A percentile compares a stretch with the other conserved stretches of the same genome.
phyloP scores from a whole-genome alignment of 1,140 invertebrate genomes.

The Calycopis cecrops region DNA sequence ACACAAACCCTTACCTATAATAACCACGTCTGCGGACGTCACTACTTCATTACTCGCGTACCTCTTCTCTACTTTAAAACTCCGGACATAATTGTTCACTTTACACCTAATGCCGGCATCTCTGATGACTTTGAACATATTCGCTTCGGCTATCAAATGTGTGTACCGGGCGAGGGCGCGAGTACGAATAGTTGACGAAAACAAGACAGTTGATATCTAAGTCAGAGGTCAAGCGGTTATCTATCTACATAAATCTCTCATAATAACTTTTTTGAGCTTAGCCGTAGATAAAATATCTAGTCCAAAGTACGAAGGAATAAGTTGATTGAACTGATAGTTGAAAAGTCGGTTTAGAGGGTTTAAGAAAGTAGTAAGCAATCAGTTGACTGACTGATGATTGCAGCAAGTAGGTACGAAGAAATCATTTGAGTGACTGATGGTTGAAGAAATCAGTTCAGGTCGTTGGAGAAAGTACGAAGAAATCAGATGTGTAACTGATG shows the following conservation, averaged over 20 bases:
- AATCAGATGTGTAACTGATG: no score
- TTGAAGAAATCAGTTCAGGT: no score
- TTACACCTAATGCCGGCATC: slow-evolving; percentile 36
- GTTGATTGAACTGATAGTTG: no score
- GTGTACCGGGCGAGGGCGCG: background rate
- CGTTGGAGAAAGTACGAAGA: no score
- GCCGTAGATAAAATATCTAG: background rate
- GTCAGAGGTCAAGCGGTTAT: slow-evolving; percentile 22
- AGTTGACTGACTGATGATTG: no score
- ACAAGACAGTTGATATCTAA: background rate
- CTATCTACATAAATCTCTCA: background rate
- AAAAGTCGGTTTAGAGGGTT: no score
- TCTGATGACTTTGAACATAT: slow-evolving; percentile 55
- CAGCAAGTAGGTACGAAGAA: no score
- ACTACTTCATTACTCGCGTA: slow-evolving; percentile 43
- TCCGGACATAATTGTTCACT: slow-evolving; percentile 39
- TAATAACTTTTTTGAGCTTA: background rate
- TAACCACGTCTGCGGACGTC: slow-evolving; percentile 60
- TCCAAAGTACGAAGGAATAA: background rate
- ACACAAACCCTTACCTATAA: slow-evolving; percentile 44
- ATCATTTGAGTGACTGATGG: no score
- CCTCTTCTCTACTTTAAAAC: slow-evolving; percentile 23
- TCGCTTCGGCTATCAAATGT: slow-evolving; percentile 16
- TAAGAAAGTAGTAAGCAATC: no score
- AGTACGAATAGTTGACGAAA: slow-evolving; percentile 1